phyloP scores from a whole-genome alignment of 2,888 invertebrate species.

The Noctuana brunneofusca region DNA sequence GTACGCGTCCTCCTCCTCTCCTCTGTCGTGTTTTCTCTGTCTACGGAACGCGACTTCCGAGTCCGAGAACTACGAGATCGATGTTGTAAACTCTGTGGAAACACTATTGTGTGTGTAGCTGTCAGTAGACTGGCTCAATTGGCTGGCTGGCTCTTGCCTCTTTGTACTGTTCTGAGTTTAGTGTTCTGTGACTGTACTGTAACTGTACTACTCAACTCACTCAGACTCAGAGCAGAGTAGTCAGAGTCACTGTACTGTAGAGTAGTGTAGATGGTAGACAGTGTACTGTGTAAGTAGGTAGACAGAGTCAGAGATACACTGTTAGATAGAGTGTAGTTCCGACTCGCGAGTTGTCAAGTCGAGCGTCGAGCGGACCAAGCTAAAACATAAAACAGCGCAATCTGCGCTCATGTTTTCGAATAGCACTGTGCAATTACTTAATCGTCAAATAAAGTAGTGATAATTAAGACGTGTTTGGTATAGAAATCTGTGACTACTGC shows the following conservation, averaged over 20 bases:
- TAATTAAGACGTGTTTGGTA: conserved; percentile 38
- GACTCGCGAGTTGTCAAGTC: conserved; percentile 37
- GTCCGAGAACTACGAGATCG: conserved; percentile 47
- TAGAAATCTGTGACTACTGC: conserved; percentile 44
- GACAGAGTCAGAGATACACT: no score
- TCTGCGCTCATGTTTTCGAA: conserved; percentile 62
- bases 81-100: conserved; percentile 51
- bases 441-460: conserved; percentile 45
- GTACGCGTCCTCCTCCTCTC: no score
- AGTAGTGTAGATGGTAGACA: no score
- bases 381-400: conserved; percentile 47
- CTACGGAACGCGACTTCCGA: conserved; percentile 56
- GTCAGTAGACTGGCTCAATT: not conserved
- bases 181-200: not conserved
- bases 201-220: no score
- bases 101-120: conserved; percentile 18
- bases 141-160: no score
- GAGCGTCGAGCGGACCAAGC: conserved; percentile 65
- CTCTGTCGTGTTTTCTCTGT: no score
- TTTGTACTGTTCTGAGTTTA: no score
- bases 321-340: not conserved
- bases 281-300: no score
- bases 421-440: conserved; percentile 44
- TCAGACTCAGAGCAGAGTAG: no score
- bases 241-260: no score